Evolutionary conservation across 1,140 invertebrate species (phyloP).

Genomic region (Drosophila repletoides): DNA sequence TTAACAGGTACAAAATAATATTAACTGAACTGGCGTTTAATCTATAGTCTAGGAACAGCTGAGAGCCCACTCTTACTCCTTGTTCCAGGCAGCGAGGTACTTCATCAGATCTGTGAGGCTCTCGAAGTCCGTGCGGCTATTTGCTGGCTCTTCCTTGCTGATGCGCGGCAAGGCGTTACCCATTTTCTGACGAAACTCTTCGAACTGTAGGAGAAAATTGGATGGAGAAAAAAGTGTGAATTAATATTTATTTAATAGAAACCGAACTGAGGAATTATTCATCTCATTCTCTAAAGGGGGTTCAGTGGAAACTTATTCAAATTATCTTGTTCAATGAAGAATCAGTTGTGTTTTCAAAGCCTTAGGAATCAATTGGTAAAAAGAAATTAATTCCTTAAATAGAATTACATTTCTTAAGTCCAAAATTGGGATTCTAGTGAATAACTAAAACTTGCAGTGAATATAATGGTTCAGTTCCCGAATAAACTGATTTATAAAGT

Average conservation of each 20-base stretch:
- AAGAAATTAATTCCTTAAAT: too few species aligned
- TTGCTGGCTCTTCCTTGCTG: constrained; percentile 90
- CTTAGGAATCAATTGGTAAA: too few species aligned
- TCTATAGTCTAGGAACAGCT: constrained; percentile 1
- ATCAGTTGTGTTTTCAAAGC: too few species aligned
- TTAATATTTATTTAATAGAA: neutral
- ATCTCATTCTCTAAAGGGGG: too few species aligned
- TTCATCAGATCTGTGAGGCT: constrained; percentile 91
- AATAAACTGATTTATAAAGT: too few species aligned
- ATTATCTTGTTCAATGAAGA: too few species aligned
- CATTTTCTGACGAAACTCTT: constrained; percentile 89
- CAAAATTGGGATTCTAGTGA: too few species aligned
- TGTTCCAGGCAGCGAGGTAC: constrained; percentile 87
- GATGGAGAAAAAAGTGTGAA: neutral
- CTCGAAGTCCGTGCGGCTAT: constrained; percentile 93
- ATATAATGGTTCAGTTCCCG: too few species aligned
- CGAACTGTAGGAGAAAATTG: constrained; percentile 82
- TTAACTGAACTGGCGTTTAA: neutral
- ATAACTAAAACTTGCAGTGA: too few species aligned
- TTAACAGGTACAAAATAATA: constrained; percentile 5
- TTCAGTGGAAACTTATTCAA: too few species aligned
- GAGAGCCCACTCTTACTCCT: constrained; percentile 56
- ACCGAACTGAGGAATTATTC: neutral
- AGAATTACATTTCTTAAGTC: too few species aligned
- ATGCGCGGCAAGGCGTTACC: constrained; percentile 88